Evolutionary conservation across 1,140 invertebrate genomes (phyloP), one percentile per base, ranked within the genome.

Genomic region (Drosophila equinoxialis): DNA sequence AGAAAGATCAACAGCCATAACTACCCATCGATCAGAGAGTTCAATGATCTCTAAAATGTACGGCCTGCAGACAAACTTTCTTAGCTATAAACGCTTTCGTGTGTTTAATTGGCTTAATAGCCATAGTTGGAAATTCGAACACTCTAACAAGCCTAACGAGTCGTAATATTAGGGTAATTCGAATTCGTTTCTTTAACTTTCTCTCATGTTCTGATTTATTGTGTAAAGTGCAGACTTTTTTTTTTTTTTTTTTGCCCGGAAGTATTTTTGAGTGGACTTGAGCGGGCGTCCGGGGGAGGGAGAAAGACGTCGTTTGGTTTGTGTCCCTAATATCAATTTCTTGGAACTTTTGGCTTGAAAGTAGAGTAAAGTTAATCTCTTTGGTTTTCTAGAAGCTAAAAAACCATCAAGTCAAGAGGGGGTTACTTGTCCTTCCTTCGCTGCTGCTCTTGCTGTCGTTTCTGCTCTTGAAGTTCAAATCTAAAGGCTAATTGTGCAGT

Each of bases 401-500:
- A 51, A 51, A 51, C 45, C 45, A 51, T 23, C 45, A 51, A 51
- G 45, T 51, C 45, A 51, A 51, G 17, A 1, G 20, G 45, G 17
- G 20, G 17, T 51, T 51, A 7, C 45, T 10, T 11, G 8, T 51
- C 20, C 45, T 4, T 13, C 4, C 4, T 10, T 20, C 42, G 4
- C 14, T 48, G 6, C 37, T 35, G 33, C 33, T 35, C 6, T 37
- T 37, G 37, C 37, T 39, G 37, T 39, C 37, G 37, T 13, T 48
- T 5, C 20, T 48, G 14, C 45, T 17, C 17, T 51, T 23, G 45
- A 51, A 51, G 45, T 51, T 51, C 8, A 51, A 23, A 59, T 33
- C 35, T 59, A 59, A 59, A 59, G 57, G 57, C 30, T 37, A 59
- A 33, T 59, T 59, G 14, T 59, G 57, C 57, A 59, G 57, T 59